Conservation (phyloP, 2,888 invertebrate genomes). For the Mythimna pallens region DNA sequence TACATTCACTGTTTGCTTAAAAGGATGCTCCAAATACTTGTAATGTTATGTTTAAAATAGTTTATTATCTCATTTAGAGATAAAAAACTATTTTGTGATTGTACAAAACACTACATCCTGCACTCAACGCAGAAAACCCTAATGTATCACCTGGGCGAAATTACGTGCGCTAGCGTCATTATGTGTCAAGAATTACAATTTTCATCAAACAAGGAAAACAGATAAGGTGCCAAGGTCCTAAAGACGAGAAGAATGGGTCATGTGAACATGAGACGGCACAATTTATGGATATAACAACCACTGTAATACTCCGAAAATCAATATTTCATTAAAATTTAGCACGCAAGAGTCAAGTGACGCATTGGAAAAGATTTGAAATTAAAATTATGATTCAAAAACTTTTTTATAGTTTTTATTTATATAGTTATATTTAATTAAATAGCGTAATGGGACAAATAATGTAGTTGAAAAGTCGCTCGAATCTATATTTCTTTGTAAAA, state of each 20-base stretch:
- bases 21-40: too few species aligned
- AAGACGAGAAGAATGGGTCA: background rate
- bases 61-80: too few species aligned
- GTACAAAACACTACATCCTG: background rate
- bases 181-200: slow-evolving; percentile 33
- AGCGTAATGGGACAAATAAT: slow-evolving; percentile 11
- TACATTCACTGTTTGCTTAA: too few species aligned
- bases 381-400: background rate
- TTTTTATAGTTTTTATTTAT: too few species aligned
- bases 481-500: slow-evolving; percentile 10
- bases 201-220: slow-evolving; percentile 24
- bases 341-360: background rate
- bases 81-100: too few species aligned
- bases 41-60: too few species aligned
- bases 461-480: slow-evolving; percentile 5
- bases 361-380: background rate
- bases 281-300: background rate
- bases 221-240: slow-evolving; percentile 11
- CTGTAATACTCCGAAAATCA: background rate
- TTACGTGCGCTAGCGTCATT: slow-evolving; percentile 13
- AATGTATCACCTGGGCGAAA: slow-evolving; percentile 33
- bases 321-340: background rate
- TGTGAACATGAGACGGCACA: background rate
- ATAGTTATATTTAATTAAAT: background rate
- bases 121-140: slow-evolving; percentile 10